Evolutionary conservation across 2,888 invertebrate species (phyloP).

Genomic region (Lepidocyrtinus sp.): DNA sequence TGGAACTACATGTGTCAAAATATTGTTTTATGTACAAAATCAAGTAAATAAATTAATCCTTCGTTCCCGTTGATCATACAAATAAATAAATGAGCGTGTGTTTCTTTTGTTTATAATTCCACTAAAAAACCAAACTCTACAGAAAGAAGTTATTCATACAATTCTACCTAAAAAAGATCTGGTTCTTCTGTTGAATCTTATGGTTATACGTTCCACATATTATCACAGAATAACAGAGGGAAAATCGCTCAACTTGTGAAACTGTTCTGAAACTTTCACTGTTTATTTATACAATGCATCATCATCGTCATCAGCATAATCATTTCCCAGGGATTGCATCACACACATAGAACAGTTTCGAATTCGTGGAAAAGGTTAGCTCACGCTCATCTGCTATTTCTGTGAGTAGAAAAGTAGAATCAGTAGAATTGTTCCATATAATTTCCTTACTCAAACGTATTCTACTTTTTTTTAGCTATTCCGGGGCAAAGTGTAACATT

Average conservation of each 20-base stretch:
- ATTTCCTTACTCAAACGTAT: too few relatives aligned
- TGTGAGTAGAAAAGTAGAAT: background rate
- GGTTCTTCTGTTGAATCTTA: background rate
- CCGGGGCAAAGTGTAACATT: background rate
- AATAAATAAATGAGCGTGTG: constrained; percentile 51
- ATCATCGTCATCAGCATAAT: constrained; percentile 31
- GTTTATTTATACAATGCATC: constrained; percentile 59
- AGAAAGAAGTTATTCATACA: too few relatives aligned
- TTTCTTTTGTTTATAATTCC: constrained; percentile 50
- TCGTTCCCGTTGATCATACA: constrained; percentile 52
- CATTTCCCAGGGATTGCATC: background rate
- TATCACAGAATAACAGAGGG: background rate
- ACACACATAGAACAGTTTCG: background rate
- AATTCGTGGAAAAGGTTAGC: background rate
- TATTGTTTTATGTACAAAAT: constrained; percentile 63
- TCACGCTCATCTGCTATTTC: background rate
- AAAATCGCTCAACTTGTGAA: background rate
- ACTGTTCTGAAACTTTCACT: constrained; percentile 36
- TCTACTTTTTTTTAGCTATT: too few relatives aligned
- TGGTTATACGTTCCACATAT: background rate
- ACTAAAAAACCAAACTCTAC: too few relatives aligned
- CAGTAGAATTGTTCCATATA: too few relatives aligned
- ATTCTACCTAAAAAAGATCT: too few relatives aligned
- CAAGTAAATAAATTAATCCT: constrained; percentile 62
- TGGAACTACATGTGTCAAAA: constrained; percentile 50